A percentile compares a stretch with the other conserved stretches of the same genome.
Evolutionary conservation across 2,113 vertebrate species (phyloP).

Genomic region (Bubalus kerabau): DNA sequence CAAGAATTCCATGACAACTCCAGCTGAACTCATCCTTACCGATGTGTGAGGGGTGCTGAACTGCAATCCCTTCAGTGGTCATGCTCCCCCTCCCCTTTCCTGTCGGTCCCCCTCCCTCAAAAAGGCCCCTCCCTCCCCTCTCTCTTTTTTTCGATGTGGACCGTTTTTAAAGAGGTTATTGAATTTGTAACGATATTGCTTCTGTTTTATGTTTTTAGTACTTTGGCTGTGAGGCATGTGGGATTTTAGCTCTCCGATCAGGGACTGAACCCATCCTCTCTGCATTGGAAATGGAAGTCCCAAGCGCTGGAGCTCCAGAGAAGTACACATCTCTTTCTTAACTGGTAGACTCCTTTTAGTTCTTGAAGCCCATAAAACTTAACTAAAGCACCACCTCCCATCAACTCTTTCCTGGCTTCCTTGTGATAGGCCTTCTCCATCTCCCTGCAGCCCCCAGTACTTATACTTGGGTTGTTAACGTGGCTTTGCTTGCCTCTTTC

Average conservation of each 20-base stretch:
- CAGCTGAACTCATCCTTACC: background rate
- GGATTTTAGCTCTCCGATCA: background rate
- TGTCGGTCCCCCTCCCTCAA: background rate
- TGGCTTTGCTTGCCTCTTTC: background rate
- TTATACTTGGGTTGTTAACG: background rate
- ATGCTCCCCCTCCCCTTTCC: rapidly evolving
- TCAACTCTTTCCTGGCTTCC: background rate
- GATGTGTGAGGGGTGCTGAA: background rate
- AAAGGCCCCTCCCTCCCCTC: background rate
- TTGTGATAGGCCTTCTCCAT: background rate
- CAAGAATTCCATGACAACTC: background rate
- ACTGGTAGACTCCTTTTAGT: background rate
- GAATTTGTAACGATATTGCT: background rate
- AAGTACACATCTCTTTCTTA: background rate
- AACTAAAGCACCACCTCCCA: background rate
- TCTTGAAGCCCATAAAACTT: background rate
- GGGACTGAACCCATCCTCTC: background rate
- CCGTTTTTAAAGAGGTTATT: background rate
- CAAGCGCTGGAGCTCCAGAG: background rate
- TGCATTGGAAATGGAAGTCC: background rate
- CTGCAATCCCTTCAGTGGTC: rapidly evolving
- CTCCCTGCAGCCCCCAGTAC: no score
- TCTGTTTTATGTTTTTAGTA: background rate
- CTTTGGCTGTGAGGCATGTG: background rate
- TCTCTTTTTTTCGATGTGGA: background rate